Evolutionary conservation across 2,797 vertebrate genomes (phyloP), one percentile per base, ranked within the genome.

Genomic region (Stomatorhinus walkeri): DNA sequence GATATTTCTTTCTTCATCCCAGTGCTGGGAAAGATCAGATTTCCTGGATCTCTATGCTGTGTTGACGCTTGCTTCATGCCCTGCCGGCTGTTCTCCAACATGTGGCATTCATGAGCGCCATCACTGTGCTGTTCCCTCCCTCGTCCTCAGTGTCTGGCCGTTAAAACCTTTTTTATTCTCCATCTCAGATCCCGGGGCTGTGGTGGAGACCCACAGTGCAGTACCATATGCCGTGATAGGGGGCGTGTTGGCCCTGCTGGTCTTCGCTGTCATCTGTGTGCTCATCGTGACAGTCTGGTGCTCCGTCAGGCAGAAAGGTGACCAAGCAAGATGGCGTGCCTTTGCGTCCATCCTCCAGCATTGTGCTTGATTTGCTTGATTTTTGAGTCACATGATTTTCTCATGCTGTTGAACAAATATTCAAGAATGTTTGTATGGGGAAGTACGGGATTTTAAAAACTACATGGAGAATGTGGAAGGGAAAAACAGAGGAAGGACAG

Each of bases 281-380:
- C 96, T 98, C 90, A 97, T 97, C 84, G 94, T 97, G 93, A 97
- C 97, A 95, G 96, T 98, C 91, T 98, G 97, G 97, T 97, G 97
- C 94, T 97, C 97, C 0, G 96, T 98, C 84, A 95, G 97, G 90
- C 97, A 98, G 94, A 98, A 98, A 96, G 97, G 97, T 98, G 93
- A 96, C 93, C 22, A 16, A 1, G 36, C 36, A 54, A 5, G 9
- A 43, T 19, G 16, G 32, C n/a, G 0, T 4, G 7, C 28, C 24
- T 86, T 85, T 4, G 16, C 7, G 46, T 24, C 46, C 49, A 0
- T 52, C 83, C 49, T 52, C 24, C 10, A 16, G 19, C 22, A 0
- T 16, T 85, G 48, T 85, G 46, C 22, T 12, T 0, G 22, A 12
- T 19, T 7, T 19, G 40, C 12, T 32, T 19, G 28, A 16, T 28